Percentiles rank a stretch among this genome's conserved stretches.
These are phyloP conservation scores for Chorisops tibialis DNA, from an alignment of 2,888 invertebrate species.

Conservation along the genomic window DNA sequence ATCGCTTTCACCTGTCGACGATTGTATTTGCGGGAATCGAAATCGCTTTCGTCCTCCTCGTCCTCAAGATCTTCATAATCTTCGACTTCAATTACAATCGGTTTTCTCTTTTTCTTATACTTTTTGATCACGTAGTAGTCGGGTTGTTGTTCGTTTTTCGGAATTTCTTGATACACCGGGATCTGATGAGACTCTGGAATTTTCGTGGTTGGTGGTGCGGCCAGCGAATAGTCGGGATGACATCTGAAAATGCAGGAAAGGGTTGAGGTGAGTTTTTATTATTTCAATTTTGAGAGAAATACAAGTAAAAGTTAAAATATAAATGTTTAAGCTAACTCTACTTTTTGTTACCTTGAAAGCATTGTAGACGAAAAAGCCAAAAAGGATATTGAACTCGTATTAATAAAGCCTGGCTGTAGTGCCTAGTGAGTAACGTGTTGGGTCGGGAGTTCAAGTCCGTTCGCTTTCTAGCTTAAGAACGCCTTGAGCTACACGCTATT, in stretches of 20 bases:
- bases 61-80: slow-evolving; percentile 39
- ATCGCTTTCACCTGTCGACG: slow-evolving; percentile 39
- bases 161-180: slow-evolving; percentile 37
- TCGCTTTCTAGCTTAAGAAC: no score
- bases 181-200: slow-evolving; percentile 12
- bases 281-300: background rate
- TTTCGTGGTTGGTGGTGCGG: background rate
- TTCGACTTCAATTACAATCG: slow-evolving; percentile 38
- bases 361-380: no score
- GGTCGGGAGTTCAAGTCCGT: no score
- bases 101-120: slow-evolving; percentile 39
- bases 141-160: slow-evolving; percentile 28
- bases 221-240: slow-evolving; percentile 1
- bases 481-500: no score
- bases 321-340: background rate
- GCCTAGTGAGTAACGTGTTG: no score
- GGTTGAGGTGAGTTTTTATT: background rate
- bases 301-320: background rate
- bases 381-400: no score
- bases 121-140: slow-evolving; percentile 46
- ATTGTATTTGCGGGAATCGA: background rate
- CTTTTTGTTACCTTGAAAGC: no score
- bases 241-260: slow-evolving; percentile 20
- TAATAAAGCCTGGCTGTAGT: no score
- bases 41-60: slow-evolving; percentile 33